Base-by-base conservation (phyloP, 2,888 invertebrate species). In the Cosmia trapezina region DNA sequence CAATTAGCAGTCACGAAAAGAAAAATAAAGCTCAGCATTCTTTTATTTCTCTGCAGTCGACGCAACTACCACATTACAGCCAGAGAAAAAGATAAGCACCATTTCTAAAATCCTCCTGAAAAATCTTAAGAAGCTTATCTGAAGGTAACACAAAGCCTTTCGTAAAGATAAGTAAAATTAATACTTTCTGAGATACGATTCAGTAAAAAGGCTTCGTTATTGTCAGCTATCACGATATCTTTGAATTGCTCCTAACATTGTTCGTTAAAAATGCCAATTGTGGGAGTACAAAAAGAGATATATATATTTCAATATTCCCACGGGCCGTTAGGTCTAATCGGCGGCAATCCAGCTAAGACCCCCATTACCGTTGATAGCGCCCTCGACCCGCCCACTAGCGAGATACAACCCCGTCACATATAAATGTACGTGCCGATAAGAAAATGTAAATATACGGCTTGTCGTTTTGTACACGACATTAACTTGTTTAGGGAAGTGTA, bases 271-370 rank as follows among this genome's bases (percentile, higher is more conserved):
- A 71, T 71, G 62, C 61, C 76, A 65, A 73, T 80, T 76, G 78
- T 76, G 70, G 68, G 66, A 69, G 74, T 77, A 83, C 64, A 86
- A 81, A 80, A 80, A 75, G 70, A 79, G 64, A 60, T 63, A 75
- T 65, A 85, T 86, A 89, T 90, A 91, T 93, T 91, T 94, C 92
- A 92, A 94, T 93, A 93, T 91, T 89, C 91, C 90, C 88, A 81
- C 84, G 86, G 88, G 91, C 90, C 89, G 93, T 94, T 94, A 93
- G 87, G 88, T 87, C 90, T 95, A 94, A 95, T 94, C 94, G 94
- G 88, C 88, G 90, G 91, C 91, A 91, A 92, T 93, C 91, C 91
- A 90, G 89, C 88, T 89, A 88, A 89, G 93, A 92, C 92, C 94
- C 79, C 94, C 91, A 94, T 95, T 95, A 94, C 92, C 85, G 88